Percentiles rank a stretch among this genome's conserved stretches.
Evolutionary conservation across 2,888 invertebrate genomes (phyloP).

Genomic region (Stenolophus ochropezus): DNA sequence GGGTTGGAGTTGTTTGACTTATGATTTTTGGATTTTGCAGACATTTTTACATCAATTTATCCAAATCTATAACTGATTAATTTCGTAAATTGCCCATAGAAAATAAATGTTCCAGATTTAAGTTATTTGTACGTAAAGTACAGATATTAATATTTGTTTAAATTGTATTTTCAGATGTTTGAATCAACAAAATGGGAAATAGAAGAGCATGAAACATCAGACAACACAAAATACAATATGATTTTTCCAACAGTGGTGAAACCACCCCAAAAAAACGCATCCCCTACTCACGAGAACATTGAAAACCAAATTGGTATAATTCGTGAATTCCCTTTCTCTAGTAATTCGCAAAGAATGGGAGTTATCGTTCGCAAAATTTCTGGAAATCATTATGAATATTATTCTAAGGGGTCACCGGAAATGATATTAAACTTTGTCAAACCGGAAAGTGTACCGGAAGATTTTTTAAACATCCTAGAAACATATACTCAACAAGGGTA

Average conservation of each 20-base stretch:
- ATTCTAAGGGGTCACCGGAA: constrained; percentile 94
- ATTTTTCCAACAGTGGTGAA: constrained; percentile 91
- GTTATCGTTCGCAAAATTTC: constrained; percentile 88
- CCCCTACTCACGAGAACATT: constrained; percentile 68
- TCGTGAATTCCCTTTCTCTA: constrained; percentile 85
- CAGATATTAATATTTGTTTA: too few species aligned
- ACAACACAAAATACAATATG: constrained; percentile 89
- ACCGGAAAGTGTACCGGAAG: constrained; percentile 86
- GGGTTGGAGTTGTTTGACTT: too few species aligned
- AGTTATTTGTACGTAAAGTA: too few species aligned
- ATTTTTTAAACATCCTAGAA: constrained; percentile 86
- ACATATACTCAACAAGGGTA: constrained; percentile 94
- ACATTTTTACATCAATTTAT: too few species aligned
- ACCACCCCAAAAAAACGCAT: constrained; percentile 72
- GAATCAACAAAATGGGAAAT: constrained; percentile 94
- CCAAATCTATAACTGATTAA: too few species aligned
- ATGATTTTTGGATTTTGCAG: too few species aligned
- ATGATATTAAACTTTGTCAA: constrained; percentile 87
- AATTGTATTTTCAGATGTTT: constrained; percentile 84
- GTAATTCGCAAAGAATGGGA: constrained; percentile 91
- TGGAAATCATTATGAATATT: constrained; percentile 84
- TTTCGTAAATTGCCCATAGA: too few species aligned
- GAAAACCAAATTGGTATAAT: constrained; percentile 81
- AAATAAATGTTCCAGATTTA: too few species aligned
- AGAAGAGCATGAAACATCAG: constrained; percentile 91